Evolutionary conservation across 2,113 vertebrate species (phyloP), one percentile per base, ranked within the genome.

Genomic region (Gallinago jamesoni): DNA sequence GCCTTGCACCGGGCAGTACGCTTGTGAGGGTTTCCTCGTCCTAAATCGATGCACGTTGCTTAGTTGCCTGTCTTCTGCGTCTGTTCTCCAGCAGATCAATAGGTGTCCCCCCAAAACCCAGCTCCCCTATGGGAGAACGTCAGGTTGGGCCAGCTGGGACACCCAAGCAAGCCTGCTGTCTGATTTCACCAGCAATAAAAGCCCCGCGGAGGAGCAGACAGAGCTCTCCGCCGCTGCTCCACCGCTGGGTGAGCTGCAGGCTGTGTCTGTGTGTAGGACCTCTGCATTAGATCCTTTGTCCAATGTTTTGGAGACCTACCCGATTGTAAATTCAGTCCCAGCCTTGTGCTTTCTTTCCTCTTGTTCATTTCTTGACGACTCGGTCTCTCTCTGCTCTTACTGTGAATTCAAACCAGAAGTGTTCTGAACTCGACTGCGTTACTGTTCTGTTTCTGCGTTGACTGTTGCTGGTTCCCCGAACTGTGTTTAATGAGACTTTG

Each of bases 351-450:
- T 94, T 84, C 72, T 28, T 27, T 52, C 62, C 82, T 66, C 74
- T 77, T 3, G 68, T 95, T 62, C 0, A 45, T 88, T 73, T 86
- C 63, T 74, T 4, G 68, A 86, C 0, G 22, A 73, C 88, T 91
- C 21, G 11, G 55, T 76, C 35, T 90, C 53, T 80, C 41, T 93
- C 86, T 97, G 87, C 70, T 95, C 94, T 95, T 91, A 96, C 94
- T 97, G 97, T 96, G 95, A 96, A 96, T 73, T 91, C 94, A 79
- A 96, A 97, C 93, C 94, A 78, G 95, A 97, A 95, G 96, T 95
- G 93, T 97, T 96, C 95, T 96, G 88, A 96, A 88, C 89, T 95
- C 9, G 60, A 96, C 95, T 95, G 87, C 45, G 77, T 96, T 62
- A 86, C 93, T 89, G 90, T 96, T 95, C 67, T 24, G 92, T 89